These are phyloP conservation scores for Petrocephalus zakoni DNA, from an alignment of 2,113 vertebrate genomes.

Conservation along the genomic window DNA sequence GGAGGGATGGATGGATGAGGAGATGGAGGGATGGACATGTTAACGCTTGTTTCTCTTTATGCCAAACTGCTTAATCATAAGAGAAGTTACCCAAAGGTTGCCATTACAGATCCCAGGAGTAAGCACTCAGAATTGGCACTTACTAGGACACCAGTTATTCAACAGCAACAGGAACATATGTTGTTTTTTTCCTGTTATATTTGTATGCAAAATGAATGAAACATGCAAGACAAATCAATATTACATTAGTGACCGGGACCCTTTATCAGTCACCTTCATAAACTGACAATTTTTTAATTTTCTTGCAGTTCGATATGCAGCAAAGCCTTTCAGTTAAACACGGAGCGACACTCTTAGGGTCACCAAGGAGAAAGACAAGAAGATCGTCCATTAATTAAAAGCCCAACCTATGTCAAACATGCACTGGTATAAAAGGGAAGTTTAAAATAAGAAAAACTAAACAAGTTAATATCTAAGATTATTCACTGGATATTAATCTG, in stretches of 20 bases:
- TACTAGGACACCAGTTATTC: neutral
- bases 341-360: neutral
- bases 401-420: neutral
- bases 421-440: slow-evolving; percentile 22
- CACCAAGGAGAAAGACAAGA: neutral
- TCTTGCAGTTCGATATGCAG: neutral
- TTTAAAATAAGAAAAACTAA: slow-evolving; percentile 5
- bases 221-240: neutral
- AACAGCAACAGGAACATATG: neutral
- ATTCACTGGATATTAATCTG: slow-evolving; percentile 39
- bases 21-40: neutral
- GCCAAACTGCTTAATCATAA: neutral
- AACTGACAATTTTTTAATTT: neutral
- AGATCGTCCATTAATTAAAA: neutral
- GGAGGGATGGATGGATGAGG: neutral
- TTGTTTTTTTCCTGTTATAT: neutral
- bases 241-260: slow-evolving; percentile 7
- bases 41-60: neutral
- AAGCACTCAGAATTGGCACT: neutral
- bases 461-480: slow-evolving; percentile 18
- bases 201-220: neutral
- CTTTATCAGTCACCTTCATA: neutral
- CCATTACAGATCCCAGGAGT: neutral
- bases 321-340: neutral
- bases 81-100: neutral